phyloP scores from a whole-genome alignment of 2,797 vertebrate genomes.

The Hippoglossus hippoglossus region DNA sequence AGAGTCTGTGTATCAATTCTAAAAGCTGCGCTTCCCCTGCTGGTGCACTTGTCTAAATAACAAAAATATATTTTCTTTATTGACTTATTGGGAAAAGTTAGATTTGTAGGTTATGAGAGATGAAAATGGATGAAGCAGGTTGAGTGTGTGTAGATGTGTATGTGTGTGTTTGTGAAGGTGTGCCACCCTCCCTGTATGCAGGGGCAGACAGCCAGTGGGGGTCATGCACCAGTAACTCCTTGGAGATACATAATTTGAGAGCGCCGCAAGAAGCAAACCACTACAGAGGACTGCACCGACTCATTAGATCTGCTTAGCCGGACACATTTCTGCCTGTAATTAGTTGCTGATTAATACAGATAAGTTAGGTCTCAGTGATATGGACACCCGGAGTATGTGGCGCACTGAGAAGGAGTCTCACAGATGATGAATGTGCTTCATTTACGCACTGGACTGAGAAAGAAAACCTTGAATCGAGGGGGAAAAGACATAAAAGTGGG shows the following conservation, averaged over 20 bases:
- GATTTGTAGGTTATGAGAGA: conserved; percentile 49
- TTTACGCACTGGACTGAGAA: conserved; percentile 39
- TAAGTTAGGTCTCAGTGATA: conserved; percentile 58
- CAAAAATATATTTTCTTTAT: conserved; percentile 36
- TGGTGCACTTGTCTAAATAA: conserved; percentile 30
- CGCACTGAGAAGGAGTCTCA: conserved; percentile 6
- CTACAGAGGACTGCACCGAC: conserved; percentile 39
- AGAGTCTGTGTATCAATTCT: conserved; percentile 38
- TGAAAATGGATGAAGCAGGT: conserved; percentile 32
- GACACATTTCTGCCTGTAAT: conserved; percentile 69
- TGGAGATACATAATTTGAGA: conserved; percentile 62
- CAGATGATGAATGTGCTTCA: conserved; percentile 51
- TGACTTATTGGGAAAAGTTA: conserved; percentile 25
- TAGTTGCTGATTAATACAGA: conserved; percentile 70
- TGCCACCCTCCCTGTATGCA: conserved; percentile 21
- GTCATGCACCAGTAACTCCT: conserved; percentile 58
- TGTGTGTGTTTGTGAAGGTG: conserved; percentile 1
- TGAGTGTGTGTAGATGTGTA: conserved; percentile 15
- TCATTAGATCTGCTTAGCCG: conserved; percentile 73
- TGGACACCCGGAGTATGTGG: conserved; percentile 29
- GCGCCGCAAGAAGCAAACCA: conserved; percentile 47
- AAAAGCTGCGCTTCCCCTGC: conserved; percentile 24
- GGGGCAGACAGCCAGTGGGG: conserved; percentile 42
- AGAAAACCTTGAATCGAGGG: not conserved
- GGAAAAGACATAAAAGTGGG: conserved; percentile 2